These are phyloP conservation scores for Papilio demoleus DNA, from an alignment of 2,888 invertebrate species.

Conservation along the genomic window DNA sequence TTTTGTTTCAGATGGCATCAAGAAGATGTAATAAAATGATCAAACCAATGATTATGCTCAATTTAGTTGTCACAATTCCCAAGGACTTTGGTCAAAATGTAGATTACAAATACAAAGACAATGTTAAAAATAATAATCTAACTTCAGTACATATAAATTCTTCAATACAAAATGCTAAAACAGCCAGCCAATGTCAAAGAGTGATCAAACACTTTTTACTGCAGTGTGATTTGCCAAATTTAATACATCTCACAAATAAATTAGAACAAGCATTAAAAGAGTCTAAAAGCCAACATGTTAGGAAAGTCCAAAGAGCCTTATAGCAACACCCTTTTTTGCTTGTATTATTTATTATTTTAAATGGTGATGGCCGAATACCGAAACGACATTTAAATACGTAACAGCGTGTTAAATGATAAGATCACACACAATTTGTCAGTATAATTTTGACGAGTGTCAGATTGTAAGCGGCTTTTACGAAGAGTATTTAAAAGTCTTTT, in stretches of 20 bases:
- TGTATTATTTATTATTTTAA: conserved; percentile 25
- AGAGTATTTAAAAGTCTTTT: too few relatives aligned
- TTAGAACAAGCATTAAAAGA: conserved; percentile 83
- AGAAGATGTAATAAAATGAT: conserved; percentile 60
- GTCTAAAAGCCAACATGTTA: conserved; percentile 82
- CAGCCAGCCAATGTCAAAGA: conserved; percentile 75
- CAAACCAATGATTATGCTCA: conserved; percentile 69
- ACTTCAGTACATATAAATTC: conserved; percentile 56
- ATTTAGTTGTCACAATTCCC: conserved; percentile 68
- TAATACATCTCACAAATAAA: conserved; percentile 79
- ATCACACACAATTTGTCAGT: too few relatives aligned
- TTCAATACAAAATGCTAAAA: conserved; percentile 67
- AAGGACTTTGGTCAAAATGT: conserved; percentile 61
- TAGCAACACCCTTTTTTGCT: too few relatives aligned
- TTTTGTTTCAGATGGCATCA: conserved; percentile 66
- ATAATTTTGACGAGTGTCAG: too few relatives aligned
- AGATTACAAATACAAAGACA: conserved; percentile 22
- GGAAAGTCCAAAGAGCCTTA: conserved; percentile 79
- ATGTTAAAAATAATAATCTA: conserved; percentile 43
- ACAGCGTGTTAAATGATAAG: too few relatives aligned
- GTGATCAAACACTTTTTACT: conserved; percentile 69
- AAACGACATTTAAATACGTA: too few relatives aligned
- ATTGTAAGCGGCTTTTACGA: too few relatives aligned
- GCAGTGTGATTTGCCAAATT: conserved; percentile 83
- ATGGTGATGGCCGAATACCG: too few relatives aligned